Evolutionary conservation across 1,140 invertebrate species (phyloP).

Genomic region (Philotrypesis tridentata): DNA sequence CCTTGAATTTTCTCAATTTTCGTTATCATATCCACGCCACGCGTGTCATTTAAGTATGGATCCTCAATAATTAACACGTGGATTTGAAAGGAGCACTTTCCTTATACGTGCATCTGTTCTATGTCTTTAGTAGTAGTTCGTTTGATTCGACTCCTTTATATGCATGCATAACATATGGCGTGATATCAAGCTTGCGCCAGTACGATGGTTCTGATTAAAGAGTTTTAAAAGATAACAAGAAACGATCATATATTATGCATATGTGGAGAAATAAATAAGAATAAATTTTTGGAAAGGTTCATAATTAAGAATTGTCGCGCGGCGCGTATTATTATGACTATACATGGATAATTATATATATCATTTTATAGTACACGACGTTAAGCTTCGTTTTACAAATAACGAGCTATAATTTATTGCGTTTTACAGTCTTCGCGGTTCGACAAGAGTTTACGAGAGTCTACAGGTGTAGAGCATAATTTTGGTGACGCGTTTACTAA

Average conservation of each 20-base stretch:
- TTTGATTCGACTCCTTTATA: neutral
- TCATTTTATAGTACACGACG: neutral
- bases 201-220: neutral
- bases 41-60: no score
- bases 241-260: neutral
- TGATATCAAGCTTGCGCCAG: neutral
- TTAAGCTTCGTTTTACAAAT: neutral
- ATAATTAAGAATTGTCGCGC: neutral
- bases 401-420: slow-evolving; percentile 43
- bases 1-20: no score
- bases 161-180: neutral
- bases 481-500: neutral
- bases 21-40: no score
- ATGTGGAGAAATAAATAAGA: neutral
- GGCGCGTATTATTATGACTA: slow-evolving; percentile 13
- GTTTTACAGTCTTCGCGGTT: slow-evolving; percentile 49
- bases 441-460: neutral
- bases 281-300: neutral
- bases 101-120: neutral
- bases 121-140: neutral
- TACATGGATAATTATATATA: neutral
- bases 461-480: neutral
- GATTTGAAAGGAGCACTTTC: neutral
- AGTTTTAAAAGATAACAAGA: neutral
- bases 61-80: no score